A percentile compares a stretch with the other conserved stretches of the same genome.
phyloP scores from a whole-genome alignment of 2,797 vertebrate species.

The Esox lucius region DNA sequence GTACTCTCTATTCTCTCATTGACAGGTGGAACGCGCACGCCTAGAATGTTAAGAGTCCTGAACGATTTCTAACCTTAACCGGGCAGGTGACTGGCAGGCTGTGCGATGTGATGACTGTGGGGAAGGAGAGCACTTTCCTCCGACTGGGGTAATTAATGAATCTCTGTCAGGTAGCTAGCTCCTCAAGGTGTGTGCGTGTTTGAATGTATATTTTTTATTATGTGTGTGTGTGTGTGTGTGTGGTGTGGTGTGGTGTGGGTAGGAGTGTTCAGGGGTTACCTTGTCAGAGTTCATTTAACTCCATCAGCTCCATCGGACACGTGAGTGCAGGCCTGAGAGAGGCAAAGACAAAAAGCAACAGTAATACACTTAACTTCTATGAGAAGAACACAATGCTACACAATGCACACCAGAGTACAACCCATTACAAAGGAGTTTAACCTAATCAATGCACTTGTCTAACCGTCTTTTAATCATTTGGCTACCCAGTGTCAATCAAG shows the following conservation, averaged over 20 bases:
- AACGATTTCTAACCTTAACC: constrained; percentile 64
- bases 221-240: too few relatives aligned
- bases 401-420: too few relatives aligned
- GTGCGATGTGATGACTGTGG: constrained; percentile 33
- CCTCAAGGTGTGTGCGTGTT: constrained; percentile 14
- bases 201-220: too few relatives aligned
- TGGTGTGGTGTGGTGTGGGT: too few relatives aligned
- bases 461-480: neutral
- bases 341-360: neutral
- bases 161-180: constrained; percentile 51
- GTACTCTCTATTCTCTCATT: constrained; percentile 47
- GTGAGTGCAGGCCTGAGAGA: constrained; percentile 29
- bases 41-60: constrained; percentile 35
- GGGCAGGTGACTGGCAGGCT: constrained; percentile 66
- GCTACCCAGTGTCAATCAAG: too few relatives aligned
- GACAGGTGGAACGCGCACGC: constrained; percentile 48
- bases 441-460: neutral
- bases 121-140: constrained; percentile 24
- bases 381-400: too few relatives aligned
- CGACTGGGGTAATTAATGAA: constrained; percentile 68
- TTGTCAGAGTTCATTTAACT: constrained; percentile 56
- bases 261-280: constrained; percentile 10
- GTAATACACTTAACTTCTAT: neutral
- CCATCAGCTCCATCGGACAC: constrained; percentile 15
- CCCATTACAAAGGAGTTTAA: neutral